Evolutionary conservation across 2,888 invertebrate species (phyloP).

Genomic region (Brachynemurus nebulosus): DNA sequence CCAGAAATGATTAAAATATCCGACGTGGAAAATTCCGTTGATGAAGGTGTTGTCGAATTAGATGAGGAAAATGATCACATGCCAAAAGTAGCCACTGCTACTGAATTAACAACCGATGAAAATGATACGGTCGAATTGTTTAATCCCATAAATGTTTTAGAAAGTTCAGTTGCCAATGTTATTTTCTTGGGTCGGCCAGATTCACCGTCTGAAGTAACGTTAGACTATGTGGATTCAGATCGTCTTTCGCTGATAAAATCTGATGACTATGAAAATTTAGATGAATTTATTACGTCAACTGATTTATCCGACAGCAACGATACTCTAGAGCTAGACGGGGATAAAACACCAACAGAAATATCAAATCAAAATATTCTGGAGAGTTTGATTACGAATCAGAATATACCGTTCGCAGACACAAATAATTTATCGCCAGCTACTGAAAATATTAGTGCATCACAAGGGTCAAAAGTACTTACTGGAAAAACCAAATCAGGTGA

Average conservation of each 20-base stretch:
- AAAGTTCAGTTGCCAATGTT: slow-evolving; percentile 26
- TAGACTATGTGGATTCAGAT: slow-evolving; percentile 28
- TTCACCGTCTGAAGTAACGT: slow-evolving; percentile 9
- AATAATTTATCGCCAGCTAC: no score
- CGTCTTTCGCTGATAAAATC: slow-evolving; percentile 25
- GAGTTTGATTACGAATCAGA: no score
- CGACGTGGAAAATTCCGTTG: no score
- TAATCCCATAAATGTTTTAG: slow-evolving; percentile 17
- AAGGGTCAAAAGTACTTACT: no score
- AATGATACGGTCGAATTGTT: slow-evolving; percentile 25
- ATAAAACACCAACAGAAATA: slow-evolving; percentile 23
- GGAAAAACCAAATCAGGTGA: no score
- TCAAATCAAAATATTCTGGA: slow-evolving; percentile 27
- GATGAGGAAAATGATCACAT: slow-evolving; percentile 1
- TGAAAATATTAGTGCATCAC: no score
- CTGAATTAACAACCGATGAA: slow-evolving; percentile 3
- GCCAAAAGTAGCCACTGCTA: neutral
- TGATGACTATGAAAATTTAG: slow-evolving; percentile 21
- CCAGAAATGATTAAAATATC: slow-evolving; percentile 8
- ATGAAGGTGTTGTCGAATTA: neutral
- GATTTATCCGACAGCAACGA: neutral
- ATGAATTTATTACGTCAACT: slow-evolving; percentile 9
- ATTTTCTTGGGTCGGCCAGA: slow-evolving; percentile 25
- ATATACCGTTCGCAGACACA: no score
- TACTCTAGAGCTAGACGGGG: neutral